phyloP scores from a whole-genome alignment of 1,140 invertebrate genomes.

The Tetragonula clypearis region DNA sequence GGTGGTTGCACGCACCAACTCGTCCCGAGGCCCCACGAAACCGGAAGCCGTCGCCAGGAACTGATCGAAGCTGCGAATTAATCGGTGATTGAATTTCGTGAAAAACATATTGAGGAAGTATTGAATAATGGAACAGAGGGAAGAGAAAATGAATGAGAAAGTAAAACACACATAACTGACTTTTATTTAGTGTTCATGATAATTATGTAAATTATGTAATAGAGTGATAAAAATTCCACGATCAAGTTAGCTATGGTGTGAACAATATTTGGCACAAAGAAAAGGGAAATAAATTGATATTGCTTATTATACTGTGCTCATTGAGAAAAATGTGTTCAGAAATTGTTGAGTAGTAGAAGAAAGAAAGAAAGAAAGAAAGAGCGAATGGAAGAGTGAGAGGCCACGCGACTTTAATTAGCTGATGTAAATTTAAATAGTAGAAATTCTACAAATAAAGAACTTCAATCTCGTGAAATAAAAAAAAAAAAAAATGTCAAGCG shows the following conservation, averaged over 20 bases:
- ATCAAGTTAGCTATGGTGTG: not conserved
- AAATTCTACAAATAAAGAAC: not conserved
- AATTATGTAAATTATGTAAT: too few species aligned
- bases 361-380: too few species aligned
- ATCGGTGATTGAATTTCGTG: not conserved
- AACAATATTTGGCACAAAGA: too few species aligned
- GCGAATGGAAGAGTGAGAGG: too few species aligned
- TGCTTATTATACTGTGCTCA: too few species aligned
- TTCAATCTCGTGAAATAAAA: not conserved
- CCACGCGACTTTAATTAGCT: too few species aligned
- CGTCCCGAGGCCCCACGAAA: not conserved
- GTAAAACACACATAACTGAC: not conserved
- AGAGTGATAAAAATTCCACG: not conserved
- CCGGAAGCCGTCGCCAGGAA: constrained; percentile 1
- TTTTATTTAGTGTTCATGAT: too few species aligned
- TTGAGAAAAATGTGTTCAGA: too few species aligned
- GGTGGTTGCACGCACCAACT: too few species aligned
- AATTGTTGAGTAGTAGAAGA: too few species aligned
- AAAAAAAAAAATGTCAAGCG: not conserved
- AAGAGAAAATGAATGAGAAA: not conserved
- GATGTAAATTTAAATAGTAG: too few species aligned
- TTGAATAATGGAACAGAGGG: not conserved
- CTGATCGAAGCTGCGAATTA: not conserved
- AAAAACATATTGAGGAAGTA: not conserved
- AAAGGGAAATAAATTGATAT: too few species aligned